Percentiles rank a stretch among this genome's conserved stretches.
These are phyloP conservation scores for Nyctereutes procyonoides DNA, from an alignment of 2,113 vertebrate species.

Conservation along the genomic window DNA sequence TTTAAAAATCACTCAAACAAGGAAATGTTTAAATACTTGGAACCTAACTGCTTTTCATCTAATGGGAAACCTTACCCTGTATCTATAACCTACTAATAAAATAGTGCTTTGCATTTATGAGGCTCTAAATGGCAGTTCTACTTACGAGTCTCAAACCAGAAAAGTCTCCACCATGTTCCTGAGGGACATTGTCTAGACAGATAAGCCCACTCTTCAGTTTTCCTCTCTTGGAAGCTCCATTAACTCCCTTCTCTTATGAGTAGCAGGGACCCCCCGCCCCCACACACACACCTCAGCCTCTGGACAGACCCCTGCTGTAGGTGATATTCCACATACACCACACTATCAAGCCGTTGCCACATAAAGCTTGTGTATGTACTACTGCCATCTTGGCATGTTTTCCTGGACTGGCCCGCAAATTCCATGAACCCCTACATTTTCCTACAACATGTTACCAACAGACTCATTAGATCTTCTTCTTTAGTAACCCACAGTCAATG, in stretches of 20 bases:
- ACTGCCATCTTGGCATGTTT: background rate
- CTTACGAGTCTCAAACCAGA: background rate
- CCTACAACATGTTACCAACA: background rate
- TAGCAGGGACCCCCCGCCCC: too few species aligned
- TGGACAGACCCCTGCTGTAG: too few species aligned
- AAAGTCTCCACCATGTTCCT: background rate
- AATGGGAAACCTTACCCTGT: background rate
- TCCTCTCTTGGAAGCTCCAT: background rate
- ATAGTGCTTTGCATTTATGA: background rate
- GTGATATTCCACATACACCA: background rate
- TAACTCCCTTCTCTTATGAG: background rate
- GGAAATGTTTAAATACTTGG: background rate
- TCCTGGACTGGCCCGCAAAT: background rate
- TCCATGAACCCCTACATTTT: background rate
- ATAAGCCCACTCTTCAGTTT: background rate
- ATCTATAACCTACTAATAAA: background rate
- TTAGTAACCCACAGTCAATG: background rate
- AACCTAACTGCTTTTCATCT: background rate
- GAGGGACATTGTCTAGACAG: background rate
- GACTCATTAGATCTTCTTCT: background rate
- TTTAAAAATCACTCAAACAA: background rate
- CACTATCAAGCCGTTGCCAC: background rate
- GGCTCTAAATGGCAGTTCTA: background rate
- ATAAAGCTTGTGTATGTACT: background rate
- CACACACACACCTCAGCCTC: rapidly evolving